These are phyloP conservation scores for Dromius quadrimaculatus DNA, from an alignment of 2,888 invertebrate genomes.

Conservation along the genomic window DNA sequence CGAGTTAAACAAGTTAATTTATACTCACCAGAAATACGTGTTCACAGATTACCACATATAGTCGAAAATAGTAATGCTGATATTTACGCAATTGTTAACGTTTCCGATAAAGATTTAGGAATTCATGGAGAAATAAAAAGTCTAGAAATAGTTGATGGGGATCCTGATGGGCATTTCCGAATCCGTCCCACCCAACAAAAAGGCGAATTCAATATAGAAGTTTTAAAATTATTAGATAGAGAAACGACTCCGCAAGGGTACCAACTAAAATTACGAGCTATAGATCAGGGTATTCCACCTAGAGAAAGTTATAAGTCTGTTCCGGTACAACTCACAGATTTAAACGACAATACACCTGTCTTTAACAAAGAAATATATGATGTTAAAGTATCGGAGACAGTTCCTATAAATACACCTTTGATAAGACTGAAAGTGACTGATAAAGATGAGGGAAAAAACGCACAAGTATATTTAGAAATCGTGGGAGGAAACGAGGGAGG, in stretches of 20 bases:
- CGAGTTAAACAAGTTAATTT: constrained; percentile 87
- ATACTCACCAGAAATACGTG: constrained; percentile 85
- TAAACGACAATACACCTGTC: constrained; percentile 88
- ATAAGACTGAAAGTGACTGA: constrained; percentile 89
- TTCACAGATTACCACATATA: constrained; percentile 83
- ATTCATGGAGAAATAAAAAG: constrained; percentile 85
- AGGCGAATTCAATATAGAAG: constrained; percentile 84
- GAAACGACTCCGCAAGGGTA: constrained; percentile 84
- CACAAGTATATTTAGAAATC: constrained; percentile 87
- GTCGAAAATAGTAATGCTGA: constrained; percentile 85
- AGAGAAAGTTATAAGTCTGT: constrained; percentile 84
- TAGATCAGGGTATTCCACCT: constrained; percentile 85
- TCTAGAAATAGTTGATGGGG: constrained; percentile 89
- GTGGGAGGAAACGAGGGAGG: constrained; percentile 92
- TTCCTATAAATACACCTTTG: constrained; percentile 89
- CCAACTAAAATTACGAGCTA: constrained; percentile 87
- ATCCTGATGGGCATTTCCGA: constrained; percentile 89
- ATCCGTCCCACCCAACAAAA: constrained; percentile 74
- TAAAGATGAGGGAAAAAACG: constrained; percentile 85
- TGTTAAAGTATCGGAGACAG: constrained; percentile 88
- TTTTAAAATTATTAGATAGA: constrained; percentile 82
- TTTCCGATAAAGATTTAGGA: constrained; percentile 79
- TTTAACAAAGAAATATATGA: constrained; percentile 90
- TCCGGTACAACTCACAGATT: constrained; percentile 83
- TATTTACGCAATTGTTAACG: constrained; percentile 90